These are phyloP conservation scores for Erethizon dorsatum DNA, from an alignment of 2,797 vertebrate genomes.

Conservation along the genomic window DNA sequence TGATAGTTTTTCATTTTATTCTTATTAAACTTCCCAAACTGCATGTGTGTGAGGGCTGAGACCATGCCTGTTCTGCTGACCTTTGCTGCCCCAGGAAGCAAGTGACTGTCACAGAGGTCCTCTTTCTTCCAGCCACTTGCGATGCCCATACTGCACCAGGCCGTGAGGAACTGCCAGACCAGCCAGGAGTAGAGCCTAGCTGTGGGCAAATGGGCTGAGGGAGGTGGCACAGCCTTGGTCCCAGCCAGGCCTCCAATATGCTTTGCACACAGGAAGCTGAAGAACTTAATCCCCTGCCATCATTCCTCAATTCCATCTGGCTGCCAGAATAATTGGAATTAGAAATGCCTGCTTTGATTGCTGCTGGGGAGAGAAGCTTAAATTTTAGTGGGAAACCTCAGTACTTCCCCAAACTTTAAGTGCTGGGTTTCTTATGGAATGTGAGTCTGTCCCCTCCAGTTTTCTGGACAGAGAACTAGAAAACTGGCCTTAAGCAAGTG, in stretches of 20 bases:
- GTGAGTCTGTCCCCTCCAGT: not conserved
- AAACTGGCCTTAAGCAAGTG: not conserved
- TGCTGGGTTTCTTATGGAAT: conserved; percentile 34
- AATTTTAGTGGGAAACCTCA: not conserved
- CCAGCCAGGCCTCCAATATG: not conserved
- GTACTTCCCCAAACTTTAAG: not conserved
- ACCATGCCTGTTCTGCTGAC: not conserved
- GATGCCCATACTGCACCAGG: not conserved
- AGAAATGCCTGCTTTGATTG: not conserved
- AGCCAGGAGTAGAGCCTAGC: not conserved
- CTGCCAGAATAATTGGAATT: conserved; percentile 19
- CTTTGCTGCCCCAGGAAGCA: not conserved
- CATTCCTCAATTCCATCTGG: not conserved
- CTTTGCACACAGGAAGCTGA: not conserved
- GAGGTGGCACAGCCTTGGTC: fast-evolving
- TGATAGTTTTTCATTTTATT: not conserved
- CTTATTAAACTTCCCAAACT: not conserved
- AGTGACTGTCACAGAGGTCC: not conserved
- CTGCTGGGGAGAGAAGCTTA: not conserved
- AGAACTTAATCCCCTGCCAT: not conserved
- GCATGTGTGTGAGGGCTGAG: too few species aligned
- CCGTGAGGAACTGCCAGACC: not conserved
- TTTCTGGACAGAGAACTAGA: conserved; percentile 17
- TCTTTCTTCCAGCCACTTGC: not conserved
- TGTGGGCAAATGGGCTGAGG: not conserved